A percentile compares a stretch with the other conserved stretches of the same genome.
These are phyloP conservation scores for Moxostoma hubbsi DNA, from an alignment of 2,797 vertebrate genomes.

Conservation along the genomic window DNA sequence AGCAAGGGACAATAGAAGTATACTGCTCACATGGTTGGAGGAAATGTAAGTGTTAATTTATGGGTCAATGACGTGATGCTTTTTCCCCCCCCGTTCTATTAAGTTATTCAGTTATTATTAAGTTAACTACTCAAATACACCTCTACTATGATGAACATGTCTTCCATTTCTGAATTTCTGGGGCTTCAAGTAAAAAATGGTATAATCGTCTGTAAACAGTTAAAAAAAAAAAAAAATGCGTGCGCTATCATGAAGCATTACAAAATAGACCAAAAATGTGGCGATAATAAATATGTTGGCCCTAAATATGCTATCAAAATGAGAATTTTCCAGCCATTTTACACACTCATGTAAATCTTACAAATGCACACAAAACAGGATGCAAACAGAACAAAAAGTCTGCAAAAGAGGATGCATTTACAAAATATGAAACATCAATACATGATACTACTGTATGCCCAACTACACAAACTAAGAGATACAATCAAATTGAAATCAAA, in stretches of 20 bases:
- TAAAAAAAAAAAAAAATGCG: no score
- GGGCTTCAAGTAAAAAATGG: no score
- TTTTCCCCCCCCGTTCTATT: no score
- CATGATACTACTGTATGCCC: background rate
- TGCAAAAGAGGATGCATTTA: slow-evolving; percentile 10
- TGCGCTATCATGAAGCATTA: no score
- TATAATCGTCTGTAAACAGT: no score
- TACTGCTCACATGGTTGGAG: background rate
- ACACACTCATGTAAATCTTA: background rate
- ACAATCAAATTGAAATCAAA: slow-evolving; percentile 16
- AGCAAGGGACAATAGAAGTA: background rate
- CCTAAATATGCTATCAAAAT: slow-evolving; percentile 18
- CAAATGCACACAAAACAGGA: slow-evolving; percentile 2
- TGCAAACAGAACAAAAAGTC: background rate
- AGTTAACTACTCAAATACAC: no score
- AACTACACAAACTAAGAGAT: slow-evolving; percentile 2
- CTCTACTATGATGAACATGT: no score
- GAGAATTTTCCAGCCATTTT: background rate
- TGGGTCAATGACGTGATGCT: no score
- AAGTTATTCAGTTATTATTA: no score
- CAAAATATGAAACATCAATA: slow-evolving; percentile 3
- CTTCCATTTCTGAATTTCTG: no score
- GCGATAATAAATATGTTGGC: slow-evolving; percentile 1
- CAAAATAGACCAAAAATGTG: background rate
- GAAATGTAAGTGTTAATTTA: background rate